Evolutionary conservation across 2,113 vertebrate species (phyloP), one percentile per base, ranked within the genome.

Genomic region (Centropus unirufus): DNA sequence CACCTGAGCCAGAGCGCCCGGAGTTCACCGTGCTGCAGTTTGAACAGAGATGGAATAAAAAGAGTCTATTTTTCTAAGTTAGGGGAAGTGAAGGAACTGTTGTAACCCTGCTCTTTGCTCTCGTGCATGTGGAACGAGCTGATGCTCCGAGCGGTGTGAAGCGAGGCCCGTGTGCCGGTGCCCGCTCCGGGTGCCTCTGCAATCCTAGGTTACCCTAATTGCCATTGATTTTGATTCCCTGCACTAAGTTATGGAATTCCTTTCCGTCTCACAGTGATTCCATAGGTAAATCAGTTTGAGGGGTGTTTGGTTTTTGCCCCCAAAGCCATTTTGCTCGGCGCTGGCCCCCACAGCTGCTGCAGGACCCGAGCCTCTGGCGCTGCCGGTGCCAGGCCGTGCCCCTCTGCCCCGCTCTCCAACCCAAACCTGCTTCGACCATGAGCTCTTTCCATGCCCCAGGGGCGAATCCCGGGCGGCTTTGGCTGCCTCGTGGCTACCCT

Each of bases 1-100:
- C 6, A 99, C 99, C 94, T 99, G 98, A 99, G 98, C 92, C 12
- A 42, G 54, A 92, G 90, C 17, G 30, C 36, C 11, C 7, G 32
- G 44, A 70, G 64, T 12, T 79, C 81, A 32, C 84, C 49, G 80
- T 78, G 58, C 85, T 87, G 52, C 86, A 63, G 73, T 77, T 96
- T 93, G 90, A 72, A 90, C 78, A 79, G 17, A 96, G 93, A 97
- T 82, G 96, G 96, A 97, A 55, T 95, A 83, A 89, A 78, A 93
- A 22, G 5, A 10, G 26, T 32, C 12, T 96, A 97, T 97, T 97
- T 97, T 98, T 97, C 97, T 95, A 93, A 96, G 88, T 87, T 92
- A 96, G 97, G 97, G 97, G 97, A 93, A 96, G 96, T 97, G 97
- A 98, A 96, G 95, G 89, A 94, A 97, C 91, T 94, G 83, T 97